Evolutionary conservation across 1,140 invertebrate genomes (phyloP).

Genomic region (Drosophila punjabiensis): DNA sequence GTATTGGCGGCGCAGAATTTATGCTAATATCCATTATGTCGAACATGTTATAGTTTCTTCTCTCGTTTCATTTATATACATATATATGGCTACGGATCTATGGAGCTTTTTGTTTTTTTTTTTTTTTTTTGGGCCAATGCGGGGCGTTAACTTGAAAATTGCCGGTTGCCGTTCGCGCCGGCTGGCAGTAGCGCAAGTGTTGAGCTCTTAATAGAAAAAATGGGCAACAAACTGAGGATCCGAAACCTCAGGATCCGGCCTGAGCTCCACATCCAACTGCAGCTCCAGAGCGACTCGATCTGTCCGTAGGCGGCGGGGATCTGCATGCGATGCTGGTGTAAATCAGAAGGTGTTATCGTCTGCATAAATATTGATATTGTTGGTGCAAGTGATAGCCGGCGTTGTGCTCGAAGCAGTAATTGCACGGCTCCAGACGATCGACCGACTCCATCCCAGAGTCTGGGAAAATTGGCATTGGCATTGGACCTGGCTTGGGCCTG

Average conservation of each 20-base stretch:
- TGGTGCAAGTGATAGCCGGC: conserved; percentile 81
- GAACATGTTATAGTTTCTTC: conserved; percentile 81
- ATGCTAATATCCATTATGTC: conserved; percentile 84
- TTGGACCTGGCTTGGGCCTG: conserved; percentile 21
- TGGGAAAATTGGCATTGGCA: conserved; percentile 76
- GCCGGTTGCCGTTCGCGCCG: conserved; percentile 60
- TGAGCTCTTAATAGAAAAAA: conserved; percentile 84
- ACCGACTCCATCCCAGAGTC: conserved; percentile 23
- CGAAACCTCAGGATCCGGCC: background rate
- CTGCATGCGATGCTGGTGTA: conserved; percentile 79
- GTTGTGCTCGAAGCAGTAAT: conserved; percentile 81
- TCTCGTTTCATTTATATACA: conserved; percentile 28
- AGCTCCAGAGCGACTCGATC: conserved; percentile 17
- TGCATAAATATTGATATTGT: conserved; percentile 84
- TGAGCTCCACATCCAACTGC: background rate
- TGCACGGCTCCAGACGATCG: conserved; percentile 55
- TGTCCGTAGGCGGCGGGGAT: conserved; percentile 60
- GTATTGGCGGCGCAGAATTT: conserved; percentile 71
- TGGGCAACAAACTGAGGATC: conserved; percentile 32
- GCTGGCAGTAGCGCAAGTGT: conserved; percentile 81
- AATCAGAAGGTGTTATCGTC: conserved; percentile 84
- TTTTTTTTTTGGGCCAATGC: conserved; percentile 50
- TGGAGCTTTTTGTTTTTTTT: conserved; percentile 5
- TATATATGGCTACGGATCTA: conserved; percentile 3
- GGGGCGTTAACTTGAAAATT: conserved; percentile 82